These are phyloP conservation scores for Dromococcyx pavoninus DNA, from an alignment of 2,797 vertebrate genomes.

Conservation along the genomic window DNA sequence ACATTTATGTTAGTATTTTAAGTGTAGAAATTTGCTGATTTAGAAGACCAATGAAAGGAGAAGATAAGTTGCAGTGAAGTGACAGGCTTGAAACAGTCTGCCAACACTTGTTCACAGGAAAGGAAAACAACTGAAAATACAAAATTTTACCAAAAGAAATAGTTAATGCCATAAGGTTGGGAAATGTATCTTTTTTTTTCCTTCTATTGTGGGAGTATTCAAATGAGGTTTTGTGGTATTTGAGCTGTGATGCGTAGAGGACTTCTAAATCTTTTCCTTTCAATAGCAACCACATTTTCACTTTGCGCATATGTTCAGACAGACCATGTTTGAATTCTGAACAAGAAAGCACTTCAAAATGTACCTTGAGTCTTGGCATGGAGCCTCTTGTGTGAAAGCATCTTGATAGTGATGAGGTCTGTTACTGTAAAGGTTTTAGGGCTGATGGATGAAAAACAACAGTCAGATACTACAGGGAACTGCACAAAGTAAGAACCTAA, in stretches of 20 bases:
- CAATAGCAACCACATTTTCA: not conserved
- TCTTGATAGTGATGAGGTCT: not conserved
- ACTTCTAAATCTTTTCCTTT: not conserved
- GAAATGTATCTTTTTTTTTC: not conserved
- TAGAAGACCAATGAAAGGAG: not conserved
- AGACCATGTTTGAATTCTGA: not conserved
- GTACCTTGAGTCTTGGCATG: not conserved
- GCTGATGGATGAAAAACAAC: not conserved
- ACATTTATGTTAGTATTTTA: not conserved
- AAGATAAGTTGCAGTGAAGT: not conserved
- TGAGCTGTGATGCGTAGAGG: not conserved
- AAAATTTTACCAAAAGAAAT: not conserved
- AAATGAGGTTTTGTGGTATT: not conserved
- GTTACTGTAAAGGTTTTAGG: not conserved
- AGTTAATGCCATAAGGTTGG: not conserved
- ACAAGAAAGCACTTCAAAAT: not conserved
- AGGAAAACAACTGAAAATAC: conserved; percentile 4
- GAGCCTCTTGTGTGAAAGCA: not conserved
- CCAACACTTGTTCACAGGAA: not conserved
- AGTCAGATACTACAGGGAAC: not conserved
- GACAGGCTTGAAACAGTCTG: not conserved
- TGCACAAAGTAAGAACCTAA: not conserved
- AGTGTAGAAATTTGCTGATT: not conserved
- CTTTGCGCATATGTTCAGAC: rapidly evolving
- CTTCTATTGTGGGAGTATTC: not conserved